Conservation (phyloP, 2,113 vertebrate genomes). For the Excalfactoria chinensis region DNA sequence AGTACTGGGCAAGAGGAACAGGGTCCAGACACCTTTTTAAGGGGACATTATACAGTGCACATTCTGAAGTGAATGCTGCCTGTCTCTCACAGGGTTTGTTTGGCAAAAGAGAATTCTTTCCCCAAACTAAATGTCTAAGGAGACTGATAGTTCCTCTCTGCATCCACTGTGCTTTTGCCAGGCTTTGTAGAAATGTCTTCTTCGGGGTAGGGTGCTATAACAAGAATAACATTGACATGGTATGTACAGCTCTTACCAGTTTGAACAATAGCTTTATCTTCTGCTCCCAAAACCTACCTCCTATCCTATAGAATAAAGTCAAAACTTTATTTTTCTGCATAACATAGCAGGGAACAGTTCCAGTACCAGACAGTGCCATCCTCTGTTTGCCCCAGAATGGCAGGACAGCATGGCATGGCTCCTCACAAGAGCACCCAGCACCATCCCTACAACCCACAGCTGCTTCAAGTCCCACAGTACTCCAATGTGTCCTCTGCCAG, state of each 20-base stretch:
- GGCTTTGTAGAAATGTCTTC: constrained; percentile 85
- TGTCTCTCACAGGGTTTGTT: constrained; percentile 76
- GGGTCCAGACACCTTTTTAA: background rate
- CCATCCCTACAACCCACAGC: background rate
- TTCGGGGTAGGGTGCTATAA: constrained; percentile 85
- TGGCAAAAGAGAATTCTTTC: constrained; percentile 82
- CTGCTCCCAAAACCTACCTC: background rate
- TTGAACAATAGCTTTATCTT: background rate
- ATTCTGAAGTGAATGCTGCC: background rate
- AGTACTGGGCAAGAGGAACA: background rate
- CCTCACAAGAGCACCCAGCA: background rate
- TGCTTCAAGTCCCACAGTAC: background rate
- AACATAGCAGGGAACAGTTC: background rate
- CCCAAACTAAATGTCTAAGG: constrained; percentile 72
- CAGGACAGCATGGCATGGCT: background rate
- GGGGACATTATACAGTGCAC: background rate
- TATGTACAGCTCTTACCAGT: constrained; percentile 31
- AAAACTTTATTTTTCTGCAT: background rate
- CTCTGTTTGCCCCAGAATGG: background rate
- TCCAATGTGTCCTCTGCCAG: background rate
- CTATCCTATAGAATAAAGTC: background rate
- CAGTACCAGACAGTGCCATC: background rate
- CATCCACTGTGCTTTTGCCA: constrained; percentile 56
- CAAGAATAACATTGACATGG: constrained; percentile 85
- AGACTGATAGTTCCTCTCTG: constrained; percentile 83